These are phyloP conservation scores for Tetrapedia diversipes DNA, from an alignment of 2,888 invertebrate species.

Conservation along the genomic window DNA sequence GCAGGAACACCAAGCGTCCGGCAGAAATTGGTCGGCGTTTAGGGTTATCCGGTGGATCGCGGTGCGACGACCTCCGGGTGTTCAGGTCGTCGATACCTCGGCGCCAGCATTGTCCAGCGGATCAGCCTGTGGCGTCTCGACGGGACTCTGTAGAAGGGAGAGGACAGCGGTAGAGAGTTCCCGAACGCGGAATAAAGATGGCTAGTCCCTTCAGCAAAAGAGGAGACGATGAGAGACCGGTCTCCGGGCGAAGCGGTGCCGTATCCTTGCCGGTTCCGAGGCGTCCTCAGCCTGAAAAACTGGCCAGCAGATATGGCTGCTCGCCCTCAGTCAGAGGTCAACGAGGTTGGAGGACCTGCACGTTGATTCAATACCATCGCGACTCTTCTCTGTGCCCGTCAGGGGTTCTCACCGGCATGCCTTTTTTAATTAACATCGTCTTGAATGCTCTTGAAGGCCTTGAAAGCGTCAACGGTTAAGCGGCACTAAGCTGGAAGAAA, in stretches of 20 bases:
- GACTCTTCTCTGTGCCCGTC: slow-evolving; percentile 17
- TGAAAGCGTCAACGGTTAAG: too few species aligned
- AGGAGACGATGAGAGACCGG: slow-evolving; percentile 64
- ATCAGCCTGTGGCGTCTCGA: slow-evolving; percentile 50
- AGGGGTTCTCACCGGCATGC: slow-evolving; percentile 54
- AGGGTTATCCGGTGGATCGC: slow-evolving; percentile 19
- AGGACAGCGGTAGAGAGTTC: slow-evolving; percentile 11
- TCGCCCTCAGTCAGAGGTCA: slow-evolving; percentile 67
- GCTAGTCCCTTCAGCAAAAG: slow-evolving; percentile 53
- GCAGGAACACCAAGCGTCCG: not conserved
- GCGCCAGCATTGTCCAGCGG: slow-evolving; percentile 67
- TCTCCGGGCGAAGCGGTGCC: slow-evolving; percentile 51
- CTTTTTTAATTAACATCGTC: not conserved
- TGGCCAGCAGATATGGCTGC: slow-evolving; percentile 54
- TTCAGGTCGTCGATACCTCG: slow-evolving; percentile 60
- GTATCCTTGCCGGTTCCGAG: slow-evolving; percentile 58
- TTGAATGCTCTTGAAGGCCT: too few species aligned
- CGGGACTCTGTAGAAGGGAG: slow-evolving; percentile 26
- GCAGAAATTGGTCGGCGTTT: slow-evolving; percentile 30
- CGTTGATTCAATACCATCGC: slow-evolving; percentile 44
- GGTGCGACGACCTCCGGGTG: slow-evolving; percentile 53
- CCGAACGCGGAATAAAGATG: slow-evolving; percentile 42
- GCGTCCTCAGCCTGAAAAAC: slow-evolving; percentile 64
- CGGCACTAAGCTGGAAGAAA: too few species aligned
- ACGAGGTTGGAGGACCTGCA: slow-evolving; percentile 65